Base-by-base conservation (phyloP, 2,888 invertebrate species). In the Chalcis sispes region DNA sequence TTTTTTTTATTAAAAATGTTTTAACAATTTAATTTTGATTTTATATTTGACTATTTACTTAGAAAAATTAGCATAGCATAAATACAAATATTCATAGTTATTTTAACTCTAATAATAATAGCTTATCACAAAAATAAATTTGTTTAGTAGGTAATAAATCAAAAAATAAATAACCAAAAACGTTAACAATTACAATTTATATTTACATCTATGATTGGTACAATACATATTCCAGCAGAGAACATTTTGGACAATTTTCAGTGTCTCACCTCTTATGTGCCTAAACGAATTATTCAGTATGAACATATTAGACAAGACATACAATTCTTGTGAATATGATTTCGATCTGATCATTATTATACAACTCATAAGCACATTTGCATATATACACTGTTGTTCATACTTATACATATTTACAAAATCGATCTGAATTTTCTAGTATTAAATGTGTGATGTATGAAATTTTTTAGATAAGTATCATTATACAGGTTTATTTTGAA, bases 341-440 rank as follows among this genome's bases (percentile, higher is more conserved):
- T 62, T 8, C 27, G 8, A 48, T 54, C 25, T 46, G 27, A 59
- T 75, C 23, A 20, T 42, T 75, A 75, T 58, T 32, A 58, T 70
- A 73, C 61, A 77, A 73, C 54, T 46, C 32, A 25, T 52, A 48
- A 65, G 32, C 56, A 62, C 50, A 56, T 59, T 48, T 65, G 58
- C 27, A 61, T 66, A 61, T 77, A 59, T 77, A 77, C 69, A 73
- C 36, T 65, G 27, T 46, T 58, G 25, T 72, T 70, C 18, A 58
- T 72, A 69, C 50, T 76, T 72, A 13, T 73, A 77, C 73, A 73
- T 73, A 77, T 77, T 70, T 77, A 76, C 76, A 76, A 56, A 52
- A 62, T 72, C n/a, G 48, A 20, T 29, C 56, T 40, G 29, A 36
- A 70, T 7, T n/a, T 69, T 46, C n/a, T 50, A 54, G 10, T 66